Conservation (phyloP, 2,113 vertebrate species). For the Dicrurus megarhynchus region DNA sequence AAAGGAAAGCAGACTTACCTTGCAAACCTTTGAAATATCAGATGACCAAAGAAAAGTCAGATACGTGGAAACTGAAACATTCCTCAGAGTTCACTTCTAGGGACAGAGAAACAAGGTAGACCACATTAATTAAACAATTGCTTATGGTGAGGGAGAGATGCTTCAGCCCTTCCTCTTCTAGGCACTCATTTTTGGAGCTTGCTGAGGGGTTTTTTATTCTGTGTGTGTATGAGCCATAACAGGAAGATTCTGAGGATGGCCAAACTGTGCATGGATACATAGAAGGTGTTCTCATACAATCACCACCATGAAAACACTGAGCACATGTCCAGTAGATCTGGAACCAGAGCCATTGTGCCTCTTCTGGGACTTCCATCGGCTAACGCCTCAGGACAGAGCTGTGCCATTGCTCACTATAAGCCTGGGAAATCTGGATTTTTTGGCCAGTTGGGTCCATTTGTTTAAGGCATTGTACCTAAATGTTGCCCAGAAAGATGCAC, state of each 20-base stretch:
- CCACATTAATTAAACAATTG: background rate
- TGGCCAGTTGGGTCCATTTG: background rate
- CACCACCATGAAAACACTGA: background rate
- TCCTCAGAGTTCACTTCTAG: background rate
- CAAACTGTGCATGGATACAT: background rate
- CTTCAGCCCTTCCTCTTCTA: background rate
- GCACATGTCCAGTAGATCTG: background rate
- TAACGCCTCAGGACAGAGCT: background rate
- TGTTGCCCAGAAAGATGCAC: background rate
- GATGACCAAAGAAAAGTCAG: background rate
- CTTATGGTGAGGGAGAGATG: background rate
- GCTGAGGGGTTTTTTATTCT: background rate
- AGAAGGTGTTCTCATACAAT: background rate
- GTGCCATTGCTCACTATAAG: background rate
- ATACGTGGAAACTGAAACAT: background rate
- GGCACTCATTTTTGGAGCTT: background rate
- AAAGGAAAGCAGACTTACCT: background rate
- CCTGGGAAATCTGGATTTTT: background rate
- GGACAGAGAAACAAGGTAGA: background rate
- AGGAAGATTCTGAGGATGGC: background rate
- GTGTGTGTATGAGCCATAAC: background rate
- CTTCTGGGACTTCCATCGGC: background rate
- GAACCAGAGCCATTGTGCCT: background rate
- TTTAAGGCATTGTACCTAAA: background rate
- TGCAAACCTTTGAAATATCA: background rate